Percentiles rank a stretch among this genome's conserved stretches.
These are phyloP conservation scores for Cyanoramphus novaezelandiae DNA, from an alignment of 2,113 vertebrate species.

Conservation along the genomic window DNA sequence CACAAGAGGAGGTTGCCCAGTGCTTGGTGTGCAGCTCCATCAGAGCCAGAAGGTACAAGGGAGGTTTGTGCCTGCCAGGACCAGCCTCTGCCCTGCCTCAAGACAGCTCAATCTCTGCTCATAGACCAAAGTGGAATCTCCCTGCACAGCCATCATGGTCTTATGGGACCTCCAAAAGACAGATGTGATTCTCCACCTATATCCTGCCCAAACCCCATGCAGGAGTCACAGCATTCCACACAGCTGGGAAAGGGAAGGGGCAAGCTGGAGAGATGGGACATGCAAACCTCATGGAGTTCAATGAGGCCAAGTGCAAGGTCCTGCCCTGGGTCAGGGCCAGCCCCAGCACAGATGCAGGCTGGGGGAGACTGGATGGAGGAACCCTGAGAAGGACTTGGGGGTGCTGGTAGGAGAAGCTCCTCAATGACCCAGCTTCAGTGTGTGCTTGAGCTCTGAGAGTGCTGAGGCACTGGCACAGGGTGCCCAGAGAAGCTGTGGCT, in stretches of 20 bases:
- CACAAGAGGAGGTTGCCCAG: not conserved
- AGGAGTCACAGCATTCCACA: not conserved
- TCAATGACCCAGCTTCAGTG: not conserved
- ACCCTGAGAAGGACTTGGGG: not conserved
- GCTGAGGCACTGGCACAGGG: not conserved
- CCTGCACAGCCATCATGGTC: rapidly evolving
- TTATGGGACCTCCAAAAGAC: not conserved
- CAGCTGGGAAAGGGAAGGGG: not conserved
- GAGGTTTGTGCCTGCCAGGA: not conserved
- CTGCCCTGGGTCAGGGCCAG: not conserved
- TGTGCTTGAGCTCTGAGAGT: not conserved
- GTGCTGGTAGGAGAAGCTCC: not conserved
- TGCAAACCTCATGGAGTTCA: not conserved
- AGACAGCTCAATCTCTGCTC: not conserved
- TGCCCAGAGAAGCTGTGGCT: not conserved
- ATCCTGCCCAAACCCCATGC: not conserved
- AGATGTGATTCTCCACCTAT: not conserved
- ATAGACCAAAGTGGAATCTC: not conserved
- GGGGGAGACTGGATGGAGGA: not conserved
- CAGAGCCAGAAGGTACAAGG: not conserved
- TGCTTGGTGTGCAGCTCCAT: rapidly evolving
- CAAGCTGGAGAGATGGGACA: not conserved
- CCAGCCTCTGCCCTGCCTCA: not conserved
- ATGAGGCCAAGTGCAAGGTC: not conserved
- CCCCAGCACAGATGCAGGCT: not conserved